phyloP scores from a whole-genome alignment of 23 tunicate genomes.

The Corella eumyota region DNA sequence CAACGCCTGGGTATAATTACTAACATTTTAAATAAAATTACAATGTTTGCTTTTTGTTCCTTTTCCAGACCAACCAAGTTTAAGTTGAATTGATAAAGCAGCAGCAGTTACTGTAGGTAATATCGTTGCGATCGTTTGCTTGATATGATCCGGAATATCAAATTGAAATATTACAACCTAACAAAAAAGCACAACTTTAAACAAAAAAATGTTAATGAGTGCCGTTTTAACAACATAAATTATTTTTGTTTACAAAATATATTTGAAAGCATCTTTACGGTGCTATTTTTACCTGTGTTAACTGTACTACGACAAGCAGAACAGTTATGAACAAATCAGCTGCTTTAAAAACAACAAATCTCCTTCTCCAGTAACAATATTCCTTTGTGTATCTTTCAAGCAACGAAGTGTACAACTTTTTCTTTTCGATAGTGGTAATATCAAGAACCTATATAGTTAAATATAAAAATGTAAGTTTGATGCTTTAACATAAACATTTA shows the following conservation, averaged over 20 bases:
- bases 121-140: conserved; percentile 11
- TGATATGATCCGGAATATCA: not conserved
- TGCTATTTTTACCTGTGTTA: conserved; percentile 6
- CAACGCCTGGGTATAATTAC: too few species aligned
- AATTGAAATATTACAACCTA: conserved; percentile 17
- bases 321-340: conserved; percentile 4
- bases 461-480: too few species aligned
- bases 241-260: too few species aligned
- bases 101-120: conserved; percentile 21
- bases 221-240: too few species aligned
- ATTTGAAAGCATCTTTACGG: too few species aligned
- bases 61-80: conserved; percentile 20
- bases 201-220: too few species aligned
- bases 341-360: not conserved
- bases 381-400: not conserved
- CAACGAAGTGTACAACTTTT: not conserved
- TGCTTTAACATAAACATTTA: too few species aligned
- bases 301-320: not conserved
- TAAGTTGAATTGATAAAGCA: conserved; percentile 6
- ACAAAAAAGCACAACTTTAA: too few species aligned
- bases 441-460: too few species aligned
- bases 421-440: not conserved
- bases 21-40: too few species aligned
- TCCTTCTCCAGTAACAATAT: not conserved
- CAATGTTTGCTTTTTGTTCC: conserved; percentile 12